Percentiles rank a stretch among this genome's conserved stretches.
Evolutionary conservation across 2,888 invertebrate species (phyloP).

Genomic region (Ptilodon capucinus): DNA sequence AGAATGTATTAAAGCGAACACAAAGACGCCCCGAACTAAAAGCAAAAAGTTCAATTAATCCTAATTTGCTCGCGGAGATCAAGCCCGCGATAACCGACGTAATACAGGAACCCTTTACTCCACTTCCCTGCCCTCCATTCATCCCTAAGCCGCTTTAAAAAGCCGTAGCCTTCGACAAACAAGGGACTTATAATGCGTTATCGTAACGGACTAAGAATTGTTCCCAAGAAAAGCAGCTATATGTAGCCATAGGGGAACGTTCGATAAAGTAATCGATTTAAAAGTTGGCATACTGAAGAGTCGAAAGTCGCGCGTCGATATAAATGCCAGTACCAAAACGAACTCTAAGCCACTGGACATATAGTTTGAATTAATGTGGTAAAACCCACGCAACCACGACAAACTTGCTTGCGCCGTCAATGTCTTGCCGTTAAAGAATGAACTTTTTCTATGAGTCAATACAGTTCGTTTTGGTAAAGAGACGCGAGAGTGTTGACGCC

Average conservation of each 20-base stretch:
- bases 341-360: too few species aligned
- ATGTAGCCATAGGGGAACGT: slow-evolving; percentile 49
- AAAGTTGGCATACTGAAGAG: too few species aligned
- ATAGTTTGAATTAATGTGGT: too few species aligned
- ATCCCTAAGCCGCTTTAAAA: slow-evolving; percentile 77
- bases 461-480: too few species aligned
- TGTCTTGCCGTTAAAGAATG: too few species aligned
- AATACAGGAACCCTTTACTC: slow-evolving; percentile 76
- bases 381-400: too few species aligned
- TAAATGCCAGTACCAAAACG: too few species aligned
- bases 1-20: slow-evolving; percentile 68
- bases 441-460: too few species aligned
- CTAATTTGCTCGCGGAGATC: slow-evolving; percentile 80
- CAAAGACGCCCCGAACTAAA: slow-evolving; percentile 68
- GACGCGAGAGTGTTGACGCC: too few species aligned
- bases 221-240: slow-evolving; percentile 58
- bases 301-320: too few species aligned
- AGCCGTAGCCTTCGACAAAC: slow-evolving; percentile 72
- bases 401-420: too few species aligned
- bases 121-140: slow-evolving; percentile 65
- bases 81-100: slow-evolving; percentile 73
- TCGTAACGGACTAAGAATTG: slow-evolving; percentile 71
- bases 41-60: slow-evolving; percentile 81
- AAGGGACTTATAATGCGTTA: slow-evolving; percentile 74
- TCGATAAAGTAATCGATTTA: slow-evolving; percentile 30